A percentile compares a stretch with the other conserved stretches of the same genome.
phyloP scores from a whole-genome alignment of 2,113 vertebrate species.

The Orientallactaga bullata region DNA sequence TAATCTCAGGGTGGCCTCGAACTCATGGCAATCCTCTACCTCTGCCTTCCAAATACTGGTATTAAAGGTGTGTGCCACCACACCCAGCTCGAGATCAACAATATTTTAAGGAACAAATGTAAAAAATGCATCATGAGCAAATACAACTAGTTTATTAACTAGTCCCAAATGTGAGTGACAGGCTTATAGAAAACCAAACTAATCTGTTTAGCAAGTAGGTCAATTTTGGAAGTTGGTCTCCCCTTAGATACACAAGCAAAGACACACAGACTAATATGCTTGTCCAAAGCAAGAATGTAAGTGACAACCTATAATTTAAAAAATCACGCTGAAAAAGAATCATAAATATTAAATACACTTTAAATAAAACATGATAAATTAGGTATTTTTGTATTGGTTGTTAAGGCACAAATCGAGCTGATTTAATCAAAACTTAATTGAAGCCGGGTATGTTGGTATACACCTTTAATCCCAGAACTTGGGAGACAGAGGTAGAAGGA shows the following conservation, averaged over 20 bases:
- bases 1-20: no score
- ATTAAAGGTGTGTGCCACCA: no score
- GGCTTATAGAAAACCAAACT: background rate
- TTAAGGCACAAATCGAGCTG: background rate
- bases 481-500: no score
- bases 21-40: no score
- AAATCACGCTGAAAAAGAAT: background rate
- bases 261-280: background rate
- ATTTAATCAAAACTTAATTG: background rate
- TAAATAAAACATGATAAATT: background rate
- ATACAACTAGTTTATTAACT: background rate
- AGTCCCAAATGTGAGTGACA: background rate
- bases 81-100: background rate
- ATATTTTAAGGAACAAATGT: constrained; percentile 34
- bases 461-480: background rate
- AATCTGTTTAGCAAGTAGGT: background rate
- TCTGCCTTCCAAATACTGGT: no score
- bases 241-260: background rate
- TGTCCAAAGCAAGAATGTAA: background rate
- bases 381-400: background rate
- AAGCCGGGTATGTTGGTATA: background rate
- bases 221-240: background rate
- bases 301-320: background rate
- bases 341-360: background rate
- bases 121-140: constrained; percentile 26